Percentiles rank a stretch among this genome's conserved stretches.
Evolutionary conservation across 2,888 invertebrate species (phyloP).

Genomic region (Trichacis sp.): DNA sequence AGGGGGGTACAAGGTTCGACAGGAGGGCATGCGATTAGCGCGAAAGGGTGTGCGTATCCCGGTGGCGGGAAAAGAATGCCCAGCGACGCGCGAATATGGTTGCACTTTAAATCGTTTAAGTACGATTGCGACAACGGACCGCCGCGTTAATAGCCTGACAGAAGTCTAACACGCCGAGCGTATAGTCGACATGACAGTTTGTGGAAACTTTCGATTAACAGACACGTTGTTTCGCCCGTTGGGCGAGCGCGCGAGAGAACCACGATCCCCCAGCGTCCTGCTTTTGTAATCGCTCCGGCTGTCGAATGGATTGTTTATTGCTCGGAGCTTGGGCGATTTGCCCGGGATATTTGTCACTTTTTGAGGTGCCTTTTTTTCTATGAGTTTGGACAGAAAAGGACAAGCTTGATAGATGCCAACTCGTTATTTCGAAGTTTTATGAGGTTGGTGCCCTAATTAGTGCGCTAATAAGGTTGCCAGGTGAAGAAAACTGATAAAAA

Average conservation of each 20-base stretch:
- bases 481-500: no score
- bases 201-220: constrained; percentile 46
- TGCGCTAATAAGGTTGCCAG: no score
- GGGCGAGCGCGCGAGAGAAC: neutral
- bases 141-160: constrained; percentile 43
- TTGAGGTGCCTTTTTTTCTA: no score
- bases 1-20: constrained; percentile 30
- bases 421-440: no score
- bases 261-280: constrained; percentile 11
- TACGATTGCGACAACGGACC: constrained; percentile 42
- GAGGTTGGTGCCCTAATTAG: no score
- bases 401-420: no score
- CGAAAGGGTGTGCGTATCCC: constrained; percentile 36
- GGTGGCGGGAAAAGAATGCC: constrained; percentile 34
- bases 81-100: constrained; percentile 41
- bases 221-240: constrained; percentile 36
- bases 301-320: neutral
- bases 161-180: constrained; percentile 42
- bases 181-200: constrained; percentile 44
- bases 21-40: constrained; percentile 30
- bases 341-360: no score
- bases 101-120: constrained; percentile 41
- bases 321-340: constrained; percentile 7
- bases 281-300: constrained; percentile 26
- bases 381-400: no score